Evolutionary conservation across 2,113 vertebrate genomes (phyloP).

Genomic region (Tympanuchus pallidicinctus): DNA sequence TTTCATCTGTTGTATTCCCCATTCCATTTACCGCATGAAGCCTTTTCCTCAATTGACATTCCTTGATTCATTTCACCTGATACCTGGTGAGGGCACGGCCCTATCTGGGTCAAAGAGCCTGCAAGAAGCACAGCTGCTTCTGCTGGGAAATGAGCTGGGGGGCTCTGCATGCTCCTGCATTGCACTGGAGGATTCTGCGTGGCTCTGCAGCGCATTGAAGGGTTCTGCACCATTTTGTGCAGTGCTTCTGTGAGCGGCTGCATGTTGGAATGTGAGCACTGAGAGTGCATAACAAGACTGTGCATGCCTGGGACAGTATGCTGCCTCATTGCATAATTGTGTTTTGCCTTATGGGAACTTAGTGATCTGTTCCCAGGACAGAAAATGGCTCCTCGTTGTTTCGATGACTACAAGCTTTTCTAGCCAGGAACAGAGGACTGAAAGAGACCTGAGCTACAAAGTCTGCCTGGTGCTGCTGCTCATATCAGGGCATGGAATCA

Average conservation of each 20-base stretch:
- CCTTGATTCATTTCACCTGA: not conserved
- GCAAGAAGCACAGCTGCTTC: not conserved
- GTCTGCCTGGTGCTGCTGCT: not conserved
- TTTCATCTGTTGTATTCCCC: too few species aligned
- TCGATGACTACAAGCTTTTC: conserved; percentile 26
- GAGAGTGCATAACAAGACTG: conserved; percentile 42
- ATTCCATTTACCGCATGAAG: rapidly evolving
- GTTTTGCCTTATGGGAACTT: conserved; percentile 64
- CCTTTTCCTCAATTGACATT: rapidly evolving
- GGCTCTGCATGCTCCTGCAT: rapidly evolving
- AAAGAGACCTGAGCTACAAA: not conserved
- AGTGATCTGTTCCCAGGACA: conserved; percentile 54
- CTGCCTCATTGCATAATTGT: conserved; percentile 58
- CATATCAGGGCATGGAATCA: not conserved
- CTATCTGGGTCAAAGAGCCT: not conserved
- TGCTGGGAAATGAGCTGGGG: not conserved
- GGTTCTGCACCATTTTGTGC: not conserved
- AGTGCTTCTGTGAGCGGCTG: not conserved
- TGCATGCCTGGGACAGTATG: conserved; percentile 49
- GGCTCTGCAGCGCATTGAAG: not conserved
- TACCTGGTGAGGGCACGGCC: rapidly evolving
- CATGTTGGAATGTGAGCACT: conserved; percentile 24
- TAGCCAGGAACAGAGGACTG: conserved; percentile 20
- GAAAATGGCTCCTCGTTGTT: conserved; percentile 57
- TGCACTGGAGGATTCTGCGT: rapidly evolving